Evolutionary conservation across 2,888 invertebrate species (phyloP).

Genomic region (Polymixis flavicincta): DNA sequence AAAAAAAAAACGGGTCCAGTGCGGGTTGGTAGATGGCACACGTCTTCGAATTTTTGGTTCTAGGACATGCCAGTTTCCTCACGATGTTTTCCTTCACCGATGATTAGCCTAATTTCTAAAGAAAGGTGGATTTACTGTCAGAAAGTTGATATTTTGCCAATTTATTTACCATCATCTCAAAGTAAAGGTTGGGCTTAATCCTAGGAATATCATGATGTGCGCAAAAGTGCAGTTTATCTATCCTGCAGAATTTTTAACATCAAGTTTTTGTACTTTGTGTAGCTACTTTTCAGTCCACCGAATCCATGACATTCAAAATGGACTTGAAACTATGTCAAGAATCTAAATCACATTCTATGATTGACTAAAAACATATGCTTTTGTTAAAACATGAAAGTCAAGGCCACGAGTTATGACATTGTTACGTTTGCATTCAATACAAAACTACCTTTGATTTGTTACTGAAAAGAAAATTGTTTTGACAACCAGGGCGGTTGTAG

Average conservation of each 20-base stretch:
- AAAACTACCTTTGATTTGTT: slow-evolving; percentile 15
- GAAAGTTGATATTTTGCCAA: too few species aligned
- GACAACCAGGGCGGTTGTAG: background rate
- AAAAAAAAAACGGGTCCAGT: too few species aligned
- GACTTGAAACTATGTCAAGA: slow-evolving; percentile 29
- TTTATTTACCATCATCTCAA: too few species aligned
- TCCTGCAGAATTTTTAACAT: too few species aligned
- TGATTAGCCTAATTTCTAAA: too few species aligned
- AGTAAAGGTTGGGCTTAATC: too few species aligned
- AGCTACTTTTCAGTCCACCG: background rate
- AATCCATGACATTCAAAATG: slow-evolving; percentile 34
- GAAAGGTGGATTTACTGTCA: too few species aligned
- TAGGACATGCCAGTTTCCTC: background rate
- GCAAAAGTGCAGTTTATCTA: too few species aligned
- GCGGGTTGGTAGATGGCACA: background rate
- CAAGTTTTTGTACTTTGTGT: too few species aligned
- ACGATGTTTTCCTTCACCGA: background rate
- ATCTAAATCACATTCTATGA: slow-evolving; percentile 37
- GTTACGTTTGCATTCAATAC: slow-evolving; percentile 27
- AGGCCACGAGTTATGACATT: slow-evolving; percentile 44
- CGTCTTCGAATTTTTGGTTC: background rate
- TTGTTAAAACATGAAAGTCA: slow-evolving; percentile 51
- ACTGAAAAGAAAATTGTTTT: slow-evolving; percentile 23
- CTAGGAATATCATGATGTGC: too few species aligned
- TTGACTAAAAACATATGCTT: slow-evolving; percentile 28